Base-by-base conservation (phyloP, 2,113 vertebrate genomes). In the Trogon surrucura region DNA sequence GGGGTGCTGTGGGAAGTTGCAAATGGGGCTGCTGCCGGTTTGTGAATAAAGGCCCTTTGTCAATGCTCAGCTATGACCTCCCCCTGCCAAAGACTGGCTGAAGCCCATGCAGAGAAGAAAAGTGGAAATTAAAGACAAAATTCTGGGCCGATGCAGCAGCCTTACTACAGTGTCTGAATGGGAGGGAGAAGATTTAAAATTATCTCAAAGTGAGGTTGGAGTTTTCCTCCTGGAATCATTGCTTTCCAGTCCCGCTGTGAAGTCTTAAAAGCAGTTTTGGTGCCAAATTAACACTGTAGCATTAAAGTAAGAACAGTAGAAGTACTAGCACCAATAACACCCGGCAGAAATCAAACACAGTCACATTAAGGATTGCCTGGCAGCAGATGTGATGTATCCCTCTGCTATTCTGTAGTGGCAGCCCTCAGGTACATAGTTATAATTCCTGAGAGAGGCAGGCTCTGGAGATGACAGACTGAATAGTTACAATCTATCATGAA, bases 21-120 rank as follows among this genome's bases (percentile, higher is more conserved):
- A 34, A 79, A 20, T 25, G 74, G 65, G 81, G 85, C 65, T 74
- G 64, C 54, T 47, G 92, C 23, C 61, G 60, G 38, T 58, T 85
- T 91, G 77, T 95, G 85, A 97, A 95, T 92, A 5, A 41, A 91
- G 19, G 58, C 16, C 62, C 89, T 96, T 97, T 94, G 91, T 97
- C 73, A 93, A 60, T 13, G 62, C 90, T 79, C 80, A 48, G 51
- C 84, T 72, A 69, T 50, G 34, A 20, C 23, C 56, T 29, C 60
- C 9, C 27, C 51, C 34, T 21, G 90, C 34, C 70, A 16, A 48
- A 91, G 82, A 27, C 77, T 64, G 45, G n/a, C 53, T 69, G 74
- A 94, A 94, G 54, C 72, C 83, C n/a, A 45, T 21, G 26, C 70
- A 57, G 89, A 64, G 61, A 30, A 66, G 77, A 38, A 58, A 87